Evolutionary conservation across 1,140 invertebrate genomes (phyloP).

Genomic region (Drosophila busckii): DNA sequence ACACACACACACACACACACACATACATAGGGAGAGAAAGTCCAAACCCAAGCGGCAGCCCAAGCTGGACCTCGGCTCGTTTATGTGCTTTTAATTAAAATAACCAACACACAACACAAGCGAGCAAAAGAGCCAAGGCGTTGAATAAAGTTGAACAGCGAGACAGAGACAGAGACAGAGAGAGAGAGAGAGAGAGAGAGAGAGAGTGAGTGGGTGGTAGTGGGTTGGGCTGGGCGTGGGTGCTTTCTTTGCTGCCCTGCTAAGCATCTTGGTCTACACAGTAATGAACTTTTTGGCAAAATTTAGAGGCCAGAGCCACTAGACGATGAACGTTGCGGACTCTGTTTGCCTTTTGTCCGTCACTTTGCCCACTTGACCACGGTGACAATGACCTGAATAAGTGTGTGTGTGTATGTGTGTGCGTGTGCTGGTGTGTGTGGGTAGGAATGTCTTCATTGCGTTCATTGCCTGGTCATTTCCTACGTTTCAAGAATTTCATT

Average conservation of each 20-base stretch:
- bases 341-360: no score
- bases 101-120: slow-evolving; percentile 46
- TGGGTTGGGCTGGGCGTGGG: neutral
- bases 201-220: neutral
- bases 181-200: neutral
- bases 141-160: slow-evolving; percentile 23
- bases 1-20: no score
- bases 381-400: no score
- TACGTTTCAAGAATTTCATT: slow-evolving; percentile 50
- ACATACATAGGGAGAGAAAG: no score
- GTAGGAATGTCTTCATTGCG: slow-evolving; percentile 43
- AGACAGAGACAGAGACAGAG: slow-evolving; percentile 6
- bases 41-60: no score
- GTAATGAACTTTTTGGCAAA: slow-evolving; percentile 55
- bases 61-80: no score
- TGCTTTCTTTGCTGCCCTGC: neutral
- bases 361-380: no score
- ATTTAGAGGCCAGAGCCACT: slow-evolving; percentile 52
- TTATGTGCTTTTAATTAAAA: slow-evolving; percentile 59
- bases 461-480: no score
- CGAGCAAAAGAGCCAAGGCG: neutral
- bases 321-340: no score
- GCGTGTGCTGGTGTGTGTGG: slow-evolving; percentile 16
- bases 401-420: no score
- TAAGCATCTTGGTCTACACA: slow-evolving; percentile 39